Evolutionary conservation across 2,113 vertebrate species (phyloP).

Genomic region (Oreochromis spilurus): DNA sequence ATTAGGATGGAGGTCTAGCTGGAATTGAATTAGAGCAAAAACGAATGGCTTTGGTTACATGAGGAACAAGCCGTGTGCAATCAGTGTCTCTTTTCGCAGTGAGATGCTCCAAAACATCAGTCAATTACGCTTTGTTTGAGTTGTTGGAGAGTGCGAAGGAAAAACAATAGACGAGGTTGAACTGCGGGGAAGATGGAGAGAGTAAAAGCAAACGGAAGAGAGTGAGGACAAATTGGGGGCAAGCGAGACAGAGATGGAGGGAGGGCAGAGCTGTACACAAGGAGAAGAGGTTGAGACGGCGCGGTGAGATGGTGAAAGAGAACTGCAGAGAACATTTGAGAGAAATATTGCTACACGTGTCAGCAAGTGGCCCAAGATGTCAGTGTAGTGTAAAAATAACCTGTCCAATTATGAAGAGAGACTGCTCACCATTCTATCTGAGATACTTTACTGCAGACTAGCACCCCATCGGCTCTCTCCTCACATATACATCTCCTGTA

Average conservation of each 20-base stretch:
- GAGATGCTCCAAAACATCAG: constrained; percentile 34
- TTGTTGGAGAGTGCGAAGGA: background rate
- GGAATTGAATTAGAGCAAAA: constrained; percentile 44
- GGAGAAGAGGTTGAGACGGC: background rate
- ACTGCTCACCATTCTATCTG: constrained; percentile 9
- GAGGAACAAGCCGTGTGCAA: constrained; percentile 39
- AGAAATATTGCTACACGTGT: constrained; percentile 77
- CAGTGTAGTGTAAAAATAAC: constrained; percentile 81
- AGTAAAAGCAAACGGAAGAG: background rate
- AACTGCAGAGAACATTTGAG: constrained; percentile 60
- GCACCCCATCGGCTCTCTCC: background rate
- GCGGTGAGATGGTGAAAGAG: background rate
- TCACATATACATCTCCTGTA: constrained; percentile 72
- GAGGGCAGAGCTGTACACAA: background rate
- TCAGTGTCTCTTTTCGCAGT: constrained; percentile 31
- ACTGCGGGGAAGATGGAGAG: background rate
- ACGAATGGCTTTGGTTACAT: constrained; percentile 42
- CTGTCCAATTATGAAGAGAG: constrained; percentile 75
- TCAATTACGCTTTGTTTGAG: constrained; percentile 41
- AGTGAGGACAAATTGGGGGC: constrained; percentile 2
- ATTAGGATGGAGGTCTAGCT: constrained; percentile 17
- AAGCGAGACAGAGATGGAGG: background rate
- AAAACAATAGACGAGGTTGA: constrained; percentile 19
- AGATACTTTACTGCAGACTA: constrained; percentile 23
- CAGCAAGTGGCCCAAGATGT: constrained; percentile 78